Base-by-base conservation (phyloP, 2,797 vertebrate species). In the Poecilia velifera region DNA sequence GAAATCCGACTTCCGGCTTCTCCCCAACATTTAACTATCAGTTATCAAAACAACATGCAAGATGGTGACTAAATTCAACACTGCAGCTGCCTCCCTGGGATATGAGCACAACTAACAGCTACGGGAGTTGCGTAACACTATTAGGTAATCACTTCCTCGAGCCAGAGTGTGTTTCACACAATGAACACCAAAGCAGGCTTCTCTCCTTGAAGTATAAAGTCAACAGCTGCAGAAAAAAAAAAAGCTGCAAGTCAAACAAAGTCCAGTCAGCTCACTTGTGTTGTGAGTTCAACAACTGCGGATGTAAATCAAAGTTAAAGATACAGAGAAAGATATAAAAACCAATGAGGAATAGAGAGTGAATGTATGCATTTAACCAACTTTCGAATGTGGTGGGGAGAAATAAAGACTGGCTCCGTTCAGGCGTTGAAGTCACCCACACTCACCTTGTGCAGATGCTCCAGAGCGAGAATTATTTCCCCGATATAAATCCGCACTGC, bases 361-460 rank as follows among this genome's bases (percentile, higher is more conserved):
- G 41, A 64, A 36, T 3, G 59, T 64, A 36, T 9, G 34, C 31
- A 20, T 14, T 39, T 25, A 14, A 70, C 22, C 39, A 43, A 39
- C 34, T 66, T 68, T 70, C 4, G 36, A 43, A 12, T 41, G 36
- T 68, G 20, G 20, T 8, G 49, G 20, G 6, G 49, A 3, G 49
- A 9, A 51, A 51, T 51, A 51, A 22, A 51, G 49, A 51, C 2
- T 3, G 20, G 7, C 49, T 51, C 49, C 6, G 36, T 70, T 43
- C 36, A 25, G 20, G 20, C 8, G 1, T 43, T 70, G 2, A 43
- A 70, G 39, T 55, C 25, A 55, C 49, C 49, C 20, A 64, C 25
- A 62, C 91, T 80, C 87, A 98, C 98, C 97, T 98, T 97, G 91
- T 98, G 97, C 85, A 98, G 94, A 86, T 98, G 97, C 80, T 98